Evolutionary conservation across 2,797 vertebrate genomes (phyloP).

Genomic region (Myotis vivesi): DNA sequence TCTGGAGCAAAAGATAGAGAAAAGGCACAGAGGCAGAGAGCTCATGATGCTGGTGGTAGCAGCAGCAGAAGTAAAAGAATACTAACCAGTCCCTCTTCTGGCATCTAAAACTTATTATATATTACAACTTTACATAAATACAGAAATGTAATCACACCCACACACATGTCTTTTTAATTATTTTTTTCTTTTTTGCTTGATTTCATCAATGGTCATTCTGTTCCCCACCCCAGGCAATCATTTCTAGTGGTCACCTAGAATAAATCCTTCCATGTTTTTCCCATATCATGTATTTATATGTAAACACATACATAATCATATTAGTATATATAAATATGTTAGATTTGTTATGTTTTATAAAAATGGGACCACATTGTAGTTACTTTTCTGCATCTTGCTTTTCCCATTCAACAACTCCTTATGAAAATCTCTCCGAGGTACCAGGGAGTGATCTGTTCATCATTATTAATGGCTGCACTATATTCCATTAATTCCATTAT

Average conservation of each 20-base stretch:
- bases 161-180: background rate
- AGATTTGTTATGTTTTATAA: background rate
- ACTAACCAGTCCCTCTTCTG: background rate
- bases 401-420: background rate
- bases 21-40: background rate
- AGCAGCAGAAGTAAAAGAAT: background rate
- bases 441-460: background rate
- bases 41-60: background rate
- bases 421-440: background rate
- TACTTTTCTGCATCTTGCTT: background rate
- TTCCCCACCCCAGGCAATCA: background rate
- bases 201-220: background rate
- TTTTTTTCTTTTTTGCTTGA: background rate
- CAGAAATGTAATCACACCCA: background rate
- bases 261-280: background rate
- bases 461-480: background rate
- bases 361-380: conserved; percentile 52
- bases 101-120: background rate
- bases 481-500: background rate
- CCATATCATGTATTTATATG: background rate
- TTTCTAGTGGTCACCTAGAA: background rate
- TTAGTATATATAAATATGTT: background rate
- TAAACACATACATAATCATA: background rate
- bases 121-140: background rate
- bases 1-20: background rate